These are phyloP conservation scores for Acrocephalus scirpaceus DNA, from an alignment of 2,797 vertebrate species.

Conservation along the genomic window DNA sequence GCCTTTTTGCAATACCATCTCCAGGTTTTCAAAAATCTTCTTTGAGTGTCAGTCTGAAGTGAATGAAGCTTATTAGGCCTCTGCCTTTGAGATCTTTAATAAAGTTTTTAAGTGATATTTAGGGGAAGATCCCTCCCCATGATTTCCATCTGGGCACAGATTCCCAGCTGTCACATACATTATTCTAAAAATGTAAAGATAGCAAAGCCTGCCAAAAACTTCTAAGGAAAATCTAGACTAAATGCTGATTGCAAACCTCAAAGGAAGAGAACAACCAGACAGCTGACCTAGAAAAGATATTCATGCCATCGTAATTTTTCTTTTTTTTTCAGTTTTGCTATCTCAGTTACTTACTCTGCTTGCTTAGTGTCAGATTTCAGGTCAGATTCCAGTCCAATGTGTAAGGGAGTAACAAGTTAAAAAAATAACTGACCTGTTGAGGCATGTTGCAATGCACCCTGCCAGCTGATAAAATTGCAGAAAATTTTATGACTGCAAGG, in stretches of 20 bases:
- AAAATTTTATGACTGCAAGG: background rate
- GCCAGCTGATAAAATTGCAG: background rate
- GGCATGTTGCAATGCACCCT: background rate
- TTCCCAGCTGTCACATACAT: background rate
- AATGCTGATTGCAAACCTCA: constrained; percentile 5
- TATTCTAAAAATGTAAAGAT: background rate
- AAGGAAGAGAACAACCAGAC: constrained; percentile 23
- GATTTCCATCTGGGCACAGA: background rate
- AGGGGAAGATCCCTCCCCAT: background rate
- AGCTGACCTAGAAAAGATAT: background rate
- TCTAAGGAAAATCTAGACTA: background rate
- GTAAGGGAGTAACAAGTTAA: background rate
- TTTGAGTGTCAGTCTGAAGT: background rate
- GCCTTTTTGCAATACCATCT: background rate
- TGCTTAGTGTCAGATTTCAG: constrained; percentile 8
- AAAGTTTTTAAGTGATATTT: background rate
- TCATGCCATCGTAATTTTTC: background rate
- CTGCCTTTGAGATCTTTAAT: background rate
- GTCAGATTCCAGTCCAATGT: background rate
- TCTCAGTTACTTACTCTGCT: background rate
- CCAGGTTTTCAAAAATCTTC: background rate
- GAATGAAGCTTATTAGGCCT: background rate
- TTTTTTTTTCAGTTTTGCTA: background rate
- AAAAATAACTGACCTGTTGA: background rate
- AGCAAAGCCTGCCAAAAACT: background rate